phyloP scores from a whole-genome alignment of 2,888 invertebrate genomes.

The Acronicta aceris region DNA sequence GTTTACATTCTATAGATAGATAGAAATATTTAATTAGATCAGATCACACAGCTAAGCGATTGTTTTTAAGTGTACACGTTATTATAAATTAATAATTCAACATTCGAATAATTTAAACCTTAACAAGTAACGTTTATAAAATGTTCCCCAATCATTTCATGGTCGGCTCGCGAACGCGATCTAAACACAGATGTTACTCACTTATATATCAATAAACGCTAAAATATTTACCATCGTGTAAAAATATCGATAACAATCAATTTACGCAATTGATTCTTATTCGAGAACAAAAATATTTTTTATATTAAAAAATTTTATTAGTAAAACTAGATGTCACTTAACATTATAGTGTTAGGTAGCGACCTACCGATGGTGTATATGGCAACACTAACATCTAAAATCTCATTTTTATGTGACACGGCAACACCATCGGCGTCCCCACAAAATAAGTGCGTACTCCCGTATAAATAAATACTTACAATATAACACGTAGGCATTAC shows the following conservation, averaged over 20 bases:
- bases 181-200: conserved; percentile 78
- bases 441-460: conserved; percentile 74
- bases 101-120: conserved; percentile 86
- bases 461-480: conserved; percentile 86
- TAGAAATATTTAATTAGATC: conserved; percentile 84
- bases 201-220: conserved; percentile 72
- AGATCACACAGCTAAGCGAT: conserved; percentile 88
- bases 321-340: conserved; percentile 85
- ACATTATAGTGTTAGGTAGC: conserved; percentile 80
- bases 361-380: conserved; percentile 71
- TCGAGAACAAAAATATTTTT: conserved; percentile 86
- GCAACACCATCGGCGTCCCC: conserved; percentile 67
- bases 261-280: conserved; percentile 80
- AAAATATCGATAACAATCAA: conserved; percentile 86
- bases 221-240: conserved; percentile 77
- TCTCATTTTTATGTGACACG: conserved; percentile 69
- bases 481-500: conserved; percentile 77
- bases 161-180: conserved; percentile 71
- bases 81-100: conserved; percentile 85
- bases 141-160: conserved; percentile 81
- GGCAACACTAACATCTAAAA: conserved; percentile 75
- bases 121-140: conserved; percentile 84
- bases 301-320: conserved; percentile 79
- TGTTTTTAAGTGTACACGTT: conserved; percentile 82
- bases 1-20: conserved; percentile 87